phyloP scores from a whole-genome alignment of 1,140 invertebrate genomes.

The Trichoplusia ni region DNA sequence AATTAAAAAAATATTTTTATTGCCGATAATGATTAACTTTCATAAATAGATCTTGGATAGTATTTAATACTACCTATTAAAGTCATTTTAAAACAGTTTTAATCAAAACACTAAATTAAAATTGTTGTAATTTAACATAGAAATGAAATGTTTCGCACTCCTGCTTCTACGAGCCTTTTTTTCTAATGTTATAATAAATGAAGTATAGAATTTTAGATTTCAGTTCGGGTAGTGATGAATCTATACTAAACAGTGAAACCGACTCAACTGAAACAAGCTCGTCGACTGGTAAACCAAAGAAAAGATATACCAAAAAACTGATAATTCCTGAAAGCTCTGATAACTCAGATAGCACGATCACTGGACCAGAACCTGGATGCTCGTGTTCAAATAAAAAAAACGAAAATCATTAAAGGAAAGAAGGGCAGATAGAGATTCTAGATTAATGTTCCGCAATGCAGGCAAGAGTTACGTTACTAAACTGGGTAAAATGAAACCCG shows the following conservation, averaged over 20 bases:
- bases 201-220: constrained; percentile 1
- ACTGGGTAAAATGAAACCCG: background rate
- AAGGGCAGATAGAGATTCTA: constrained; percentile 4
- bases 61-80: no score
- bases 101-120: no score
- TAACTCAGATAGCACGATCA: background rate
- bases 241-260: background rate
- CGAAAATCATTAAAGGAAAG: constrained; percentile 16
- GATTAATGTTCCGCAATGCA: constrained; percentile 4
- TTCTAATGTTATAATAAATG: no score
- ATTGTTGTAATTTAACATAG: no score
- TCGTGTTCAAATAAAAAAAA: background rate
- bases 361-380: background rate
- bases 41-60: no score
- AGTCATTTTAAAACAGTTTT: no score
- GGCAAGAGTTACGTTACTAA: constrained; percentile 17
- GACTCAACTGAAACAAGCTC: background rate
- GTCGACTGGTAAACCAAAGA: background rate
- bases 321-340: background rate
- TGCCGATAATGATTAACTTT: no score
- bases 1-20: no score
- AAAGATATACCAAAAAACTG: background rate
- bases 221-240: background rate
- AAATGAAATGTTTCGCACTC: no score
- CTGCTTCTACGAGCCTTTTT: no score